phyloP scores from a whole-genome alignment of 2,113 vertebrate species.

The Centrocercus urophasianus region DNA sequence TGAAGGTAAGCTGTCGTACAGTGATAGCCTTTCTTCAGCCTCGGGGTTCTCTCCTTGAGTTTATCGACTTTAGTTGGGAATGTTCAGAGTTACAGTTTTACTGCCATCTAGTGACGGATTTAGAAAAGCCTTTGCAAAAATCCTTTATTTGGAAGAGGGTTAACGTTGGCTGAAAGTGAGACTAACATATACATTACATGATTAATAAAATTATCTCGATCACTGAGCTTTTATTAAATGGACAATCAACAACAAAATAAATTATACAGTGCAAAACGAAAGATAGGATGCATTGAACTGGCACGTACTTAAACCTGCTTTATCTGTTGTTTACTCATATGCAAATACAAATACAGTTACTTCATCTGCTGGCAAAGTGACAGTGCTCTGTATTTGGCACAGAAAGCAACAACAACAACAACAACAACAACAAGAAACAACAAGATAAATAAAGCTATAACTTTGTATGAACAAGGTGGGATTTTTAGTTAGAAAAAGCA shows the following conservation, averaged over 20 bases:
- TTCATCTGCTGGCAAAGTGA: not conserved
- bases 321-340: not conserved
- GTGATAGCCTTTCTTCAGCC: conserved; percentile 1
- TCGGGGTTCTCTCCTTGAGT: not conserved
- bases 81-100: conserved; percentile 44
- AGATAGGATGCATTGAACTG: not conserved
- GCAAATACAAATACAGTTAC: not conserved
- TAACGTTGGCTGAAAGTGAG: not conserved
- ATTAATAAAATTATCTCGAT: not conserved
- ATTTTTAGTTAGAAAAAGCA: not conserved
- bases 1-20: conserved; percentile 51
- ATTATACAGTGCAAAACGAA: not conserved
- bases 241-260: not conserved
- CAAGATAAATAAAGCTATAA: not conserved
- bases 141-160: fast-evolving
- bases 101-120: conserved; percentile 78
- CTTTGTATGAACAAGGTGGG: fast-evolving
- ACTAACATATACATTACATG: not conserved
- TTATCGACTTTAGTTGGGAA: not conserved
- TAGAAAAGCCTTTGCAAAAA: not conserved
- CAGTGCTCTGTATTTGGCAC: not conserved
- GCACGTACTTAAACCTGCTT: fast-evolving
- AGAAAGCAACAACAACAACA: not conserved
- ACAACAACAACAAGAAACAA: not conserved
- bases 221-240: not conserved